A percentile compares a stretch with the other conserved stretches of the same genome.
Conservation (phyloP, 2,888 invertebrate species). For the Eumacrocentrus americanus region DNA sequence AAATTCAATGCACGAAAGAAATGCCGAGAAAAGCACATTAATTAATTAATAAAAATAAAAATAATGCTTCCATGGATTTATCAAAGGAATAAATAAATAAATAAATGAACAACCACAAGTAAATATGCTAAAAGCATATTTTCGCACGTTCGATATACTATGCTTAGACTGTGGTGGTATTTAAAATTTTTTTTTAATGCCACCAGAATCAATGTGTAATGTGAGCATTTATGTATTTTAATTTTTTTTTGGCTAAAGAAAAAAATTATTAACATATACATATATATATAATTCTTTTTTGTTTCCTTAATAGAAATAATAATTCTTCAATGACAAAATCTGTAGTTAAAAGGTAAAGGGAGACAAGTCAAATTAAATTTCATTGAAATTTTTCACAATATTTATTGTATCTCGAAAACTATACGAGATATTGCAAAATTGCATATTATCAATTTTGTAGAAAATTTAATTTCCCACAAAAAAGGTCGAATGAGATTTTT, state of each 20-base stretch:
- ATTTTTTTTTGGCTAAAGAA: too few relatives aligned
- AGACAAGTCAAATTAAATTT: too few relatives aligned
- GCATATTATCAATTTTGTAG: too few relatives aligned
- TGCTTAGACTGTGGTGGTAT: constrained; percentile 9
- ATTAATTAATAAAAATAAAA: not conserved
- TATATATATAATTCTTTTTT: constrained; percentile 6
- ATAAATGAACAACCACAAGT: not conserved
- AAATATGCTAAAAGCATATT: too few relatives aligned
- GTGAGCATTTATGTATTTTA: not conserved
- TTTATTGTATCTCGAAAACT: too few relatives aligned
- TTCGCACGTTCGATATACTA: constrained; percentile 15
- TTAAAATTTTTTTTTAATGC: constrained; percentile 6
- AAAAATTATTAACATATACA: not conserved
- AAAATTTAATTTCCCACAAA: too few relatives aligned
- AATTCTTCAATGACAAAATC: too few relatives aligned
- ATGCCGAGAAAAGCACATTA: not conserved
- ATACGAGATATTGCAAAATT: too few relatives aligned
- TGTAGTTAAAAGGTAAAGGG: too few relatives aligned
- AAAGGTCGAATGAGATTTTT: too few relatives aligned
- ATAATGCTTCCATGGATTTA: not conserved
- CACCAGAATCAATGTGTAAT: not conserved
- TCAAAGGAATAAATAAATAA: not conserved
- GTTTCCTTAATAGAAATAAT: too few relatives aligned
- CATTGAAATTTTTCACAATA: too few relatives aligned
- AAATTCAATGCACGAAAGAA: not conserved